phyloP scores from a whole-genome alignment of 2,888 invertebrate genomes.

The Drosophila quasianomalipes region DNA sequence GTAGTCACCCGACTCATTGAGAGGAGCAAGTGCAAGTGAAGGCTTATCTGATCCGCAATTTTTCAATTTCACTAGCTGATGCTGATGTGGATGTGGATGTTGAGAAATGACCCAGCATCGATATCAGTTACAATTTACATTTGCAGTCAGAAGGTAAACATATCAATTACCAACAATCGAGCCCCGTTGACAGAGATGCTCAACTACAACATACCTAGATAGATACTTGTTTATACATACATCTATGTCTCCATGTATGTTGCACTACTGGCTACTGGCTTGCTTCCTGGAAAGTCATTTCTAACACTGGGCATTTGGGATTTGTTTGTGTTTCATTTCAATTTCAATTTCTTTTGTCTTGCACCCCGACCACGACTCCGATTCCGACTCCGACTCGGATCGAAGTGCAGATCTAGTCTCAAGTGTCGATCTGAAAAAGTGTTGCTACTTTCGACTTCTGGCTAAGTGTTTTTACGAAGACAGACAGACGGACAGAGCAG shows the following conservation, averaged over 20 bases:
- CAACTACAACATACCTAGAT: constrained; percentile 17
- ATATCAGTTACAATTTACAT: constrained; percentile 77
- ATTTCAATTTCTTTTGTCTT: constrained; percentile 70
- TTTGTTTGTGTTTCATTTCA: constrained; percentile 80
- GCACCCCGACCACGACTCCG: neutral
- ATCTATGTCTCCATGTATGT: neutral
- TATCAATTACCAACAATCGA: constrained; percentile 78
- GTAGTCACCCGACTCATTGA: constrained; percentile 17
- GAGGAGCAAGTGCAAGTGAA: constrained; percentile 21
- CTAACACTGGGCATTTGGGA: constrained; percentile 69
- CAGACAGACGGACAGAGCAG: constrained; percentile 31
- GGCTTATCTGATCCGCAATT: constrained; percentile 75
- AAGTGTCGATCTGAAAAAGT: constrained; percentile 63
- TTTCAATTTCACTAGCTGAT: constrained; percentile 76
- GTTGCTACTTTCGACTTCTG: constrained; percentile 76
- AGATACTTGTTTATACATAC: neutral
- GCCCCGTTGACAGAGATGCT: constrained; percentile 68
- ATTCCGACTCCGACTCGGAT: neutral
- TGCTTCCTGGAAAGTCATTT: constrained; percentile 77
- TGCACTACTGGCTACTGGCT: constrained; percentile 30
- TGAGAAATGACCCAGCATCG: constrained; percentile 68
- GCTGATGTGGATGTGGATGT: constrained; percentile 74
- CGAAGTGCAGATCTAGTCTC: constrained; percentile 46
- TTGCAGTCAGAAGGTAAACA: constrained; percentile 69
- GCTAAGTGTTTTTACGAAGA: constrained; percentile 64